Percentiles rank a stretch among this genome's conserved stretches.
These are phyloP conservation scores for Lacerta viridis DNA, from an alignment of 2,797 vertebrate species.

Conservation along the genomic window DNA sequence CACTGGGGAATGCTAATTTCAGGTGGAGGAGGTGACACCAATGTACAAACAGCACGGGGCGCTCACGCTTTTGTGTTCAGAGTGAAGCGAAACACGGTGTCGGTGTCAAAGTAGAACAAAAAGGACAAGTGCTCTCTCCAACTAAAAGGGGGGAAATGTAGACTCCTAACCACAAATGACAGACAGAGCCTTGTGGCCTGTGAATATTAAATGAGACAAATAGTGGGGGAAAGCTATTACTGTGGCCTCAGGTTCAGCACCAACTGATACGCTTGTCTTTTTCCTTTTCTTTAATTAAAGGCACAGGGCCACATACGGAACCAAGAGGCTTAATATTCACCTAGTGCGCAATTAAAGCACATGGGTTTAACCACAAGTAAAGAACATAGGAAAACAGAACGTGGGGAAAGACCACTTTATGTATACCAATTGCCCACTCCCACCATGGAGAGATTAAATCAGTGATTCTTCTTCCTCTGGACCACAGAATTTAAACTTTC, in stretches of 20 bases:
- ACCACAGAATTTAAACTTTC: background rate
- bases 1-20: conserved; percentile 74
- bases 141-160: conserved; percentile 28
- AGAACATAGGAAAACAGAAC: fast-evolving
- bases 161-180: conserved; percentile 52
- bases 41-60: conserved; percentile 55
- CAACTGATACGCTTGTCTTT: conserved; percentile 27
- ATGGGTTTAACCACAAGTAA: background rate
- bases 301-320: conserved; percentile 16
- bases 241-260: conserved; percentile 53
- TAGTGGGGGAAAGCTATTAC: background rate
- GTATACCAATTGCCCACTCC: background rate
- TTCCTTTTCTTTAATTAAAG: conserved; percentile 55
- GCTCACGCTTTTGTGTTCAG: conserved; percentile 62
- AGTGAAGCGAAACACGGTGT: conserved; percentile 62
- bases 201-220: conserved; percentile 46
- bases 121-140: conserved; percentile 52
- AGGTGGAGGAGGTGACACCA: conserved; percentile 59
- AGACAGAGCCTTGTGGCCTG: background rate
- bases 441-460: background rate
- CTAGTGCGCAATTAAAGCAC: no score
- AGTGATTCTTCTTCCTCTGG: background rate
- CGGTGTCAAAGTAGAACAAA: conserved; percentile 70
- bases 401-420: background rate
- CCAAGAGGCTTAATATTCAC: no score